Percentiles rank a stretch among this genome's conserved stretches.
Evolutionary conservation across 2,113 vertebrate species (phyloP).

Genomic region (Hepsetus odoe): DNA sequence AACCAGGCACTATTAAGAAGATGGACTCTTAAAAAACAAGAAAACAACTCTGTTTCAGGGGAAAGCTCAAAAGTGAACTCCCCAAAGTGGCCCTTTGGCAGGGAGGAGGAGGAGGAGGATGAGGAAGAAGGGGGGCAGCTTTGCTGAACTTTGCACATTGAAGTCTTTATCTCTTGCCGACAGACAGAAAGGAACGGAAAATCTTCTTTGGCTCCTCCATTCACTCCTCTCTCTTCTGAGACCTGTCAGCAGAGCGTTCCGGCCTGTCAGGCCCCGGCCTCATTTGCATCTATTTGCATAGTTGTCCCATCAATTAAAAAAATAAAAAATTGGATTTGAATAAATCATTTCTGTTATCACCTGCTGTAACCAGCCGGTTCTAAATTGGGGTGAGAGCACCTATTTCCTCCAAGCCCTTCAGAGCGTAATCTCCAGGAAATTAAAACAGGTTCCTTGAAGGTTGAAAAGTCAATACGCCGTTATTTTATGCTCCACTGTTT

Average conservation of each 20-base stretch:
- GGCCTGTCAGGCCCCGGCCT: constrained; percentile 57
- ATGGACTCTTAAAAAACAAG: constrained; percentile 5
- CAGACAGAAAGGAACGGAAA: constrained; percentile 71
- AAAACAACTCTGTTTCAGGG: constrained; percentile 2
- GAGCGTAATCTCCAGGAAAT: constrained; percentile 47
- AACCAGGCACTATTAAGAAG: too few relatives aligned
- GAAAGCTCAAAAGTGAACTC: constrained; percentile 61
- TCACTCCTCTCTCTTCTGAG: constrained; percentile 63
- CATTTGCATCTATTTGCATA: constrained; percentile 77
- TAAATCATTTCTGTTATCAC: constrained; percentile 78
- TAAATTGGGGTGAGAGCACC: constrained; percentile 64
- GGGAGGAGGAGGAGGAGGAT: too few relatives aligned
- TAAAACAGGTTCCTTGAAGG: constrained; percentile 46
- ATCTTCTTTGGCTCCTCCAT: constrained; percentile 57
- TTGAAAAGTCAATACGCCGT: constrained; percentile 44
- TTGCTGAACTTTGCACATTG: constrained; percentile 73
- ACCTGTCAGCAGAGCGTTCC: constrained; percentile 67
- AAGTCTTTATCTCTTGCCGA: constrained; percentile 74
- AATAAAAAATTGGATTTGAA: constrained; percentile 75
- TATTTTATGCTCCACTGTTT: constrained; percentile 47
- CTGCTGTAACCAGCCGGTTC: constrained; percentile 72
- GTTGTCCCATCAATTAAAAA: constrained; percentile 74
- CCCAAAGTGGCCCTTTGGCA: constrained; percentile 68
- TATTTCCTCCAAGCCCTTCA: constrained; percentile 53
- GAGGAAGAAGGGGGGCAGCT: constrained; percentile 65